Evolutionary conservation across 2,888 invertebrate genomes (phyloP).

Genomic region (Capitulum mitella): DNA sequence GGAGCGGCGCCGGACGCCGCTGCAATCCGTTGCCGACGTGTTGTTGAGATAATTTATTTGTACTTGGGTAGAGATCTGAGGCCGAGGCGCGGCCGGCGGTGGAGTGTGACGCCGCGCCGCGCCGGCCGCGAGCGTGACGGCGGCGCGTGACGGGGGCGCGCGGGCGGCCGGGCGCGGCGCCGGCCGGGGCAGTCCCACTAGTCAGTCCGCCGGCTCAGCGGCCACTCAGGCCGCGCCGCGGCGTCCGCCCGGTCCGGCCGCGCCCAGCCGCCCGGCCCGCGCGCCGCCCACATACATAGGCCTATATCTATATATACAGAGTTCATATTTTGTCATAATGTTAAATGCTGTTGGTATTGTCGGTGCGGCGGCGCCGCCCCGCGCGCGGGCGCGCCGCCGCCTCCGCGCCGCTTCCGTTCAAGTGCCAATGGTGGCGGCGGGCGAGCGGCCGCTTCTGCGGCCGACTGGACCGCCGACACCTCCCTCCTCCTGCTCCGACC

Average conservation of each 20-base stretch:
- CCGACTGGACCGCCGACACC: background rate
- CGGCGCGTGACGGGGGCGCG: background rate
- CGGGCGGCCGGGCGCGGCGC: background rate
- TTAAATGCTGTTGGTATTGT: constrained; percentile 19
- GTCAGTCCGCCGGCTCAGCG: background rate
- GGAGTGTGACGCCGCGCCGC: background rate
- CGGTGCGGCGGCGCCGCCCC: background rate
- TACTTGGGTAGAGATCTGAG: constrained; percentile 17
- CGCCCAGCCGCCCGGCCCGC: background rate
- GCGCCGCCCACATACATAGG: background rate
- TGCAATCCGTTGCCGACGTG: background rate
- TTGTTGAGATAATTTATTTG: constrained; percentile 23
- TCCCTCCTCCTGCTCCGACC: background rate
- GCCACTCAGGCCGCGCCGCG: background rate
- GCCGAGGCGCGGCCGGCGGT: background rate
- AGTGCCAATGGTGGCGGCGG: background rate
- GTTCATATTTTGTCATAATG: constrained; percentile 27
- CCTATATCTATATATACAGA: constrained; percentile 19
- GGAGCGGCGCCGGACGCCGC: background rate
- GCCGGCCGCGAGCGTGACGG: background rate
- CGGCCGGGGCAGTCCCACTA: background rate
- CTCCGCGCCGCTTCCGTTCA: background rate
- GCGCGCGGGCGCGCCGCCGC: background rate
- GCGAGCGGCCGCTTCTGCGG: background rate
- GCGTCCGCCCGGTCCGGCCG: background rate